Evolutionary conservation across 2,888 invertebrate species (phyloP), one percentile per base, ranked within the genome.

Genomic region (Sycophila texana): DNA sequence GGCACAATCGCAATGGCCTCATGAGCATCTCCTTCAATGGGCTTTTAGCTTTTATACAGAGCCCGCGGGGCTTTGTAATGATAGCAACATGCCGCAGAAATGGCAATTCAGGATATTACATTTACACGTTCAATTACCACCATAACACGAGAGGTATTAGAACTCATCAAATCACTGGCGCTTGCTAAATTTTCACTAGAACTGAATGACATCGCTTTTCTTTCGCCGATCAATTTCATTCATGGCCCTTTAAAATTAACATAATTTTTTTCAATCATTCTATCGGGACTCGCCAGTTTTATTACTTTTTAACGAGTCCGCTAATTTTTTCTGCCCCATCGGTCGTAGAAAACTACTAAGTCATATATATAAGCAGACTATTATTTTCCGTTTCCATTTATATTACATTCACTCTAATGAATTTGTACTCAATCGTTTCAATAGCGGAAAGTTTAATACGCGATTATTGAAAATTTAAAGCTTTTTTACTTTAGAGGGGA

Each of bases 341-440:
- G 39, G 10, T 39, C 39, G 39, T 0, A 10, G 39, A 39, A 10
- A 39, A 10, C 39, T 39, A 39, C 4, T 13, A 53, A 53, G 4
- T 53, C 16, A 16, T n/a, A n/a, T n/a, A n/a, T n/a, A n/a, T 53
- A 53, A 14, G n/a, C 53, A 4, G n/a, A 53, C 5, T 53, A 53
- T 53, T 53, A 53, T 53, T 53, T 53, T 16, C 53, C 12, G 16
- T 53, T 53, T 53, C 4, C 53, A 53, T 53, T 16, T 53, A 53
- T 53, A 53, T 53, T 53, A 53, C 53, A 53, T 53, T 53, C 53
- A n/a, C 53, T 53, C 53, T 53, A n/a, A 53, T n/a, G 5, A 53
- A 53, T 16, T n/a, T n/a, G n/a, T n/a, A 4, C 53, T 39, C 39
- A 10, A 7, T 39, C 7, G 7, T 39, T 39, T 10, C 39, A 10